phyloP scores from a whole-genome alignment of 1,140 invertebrate genomes.

The Leptopilina clavipes region DNA sequence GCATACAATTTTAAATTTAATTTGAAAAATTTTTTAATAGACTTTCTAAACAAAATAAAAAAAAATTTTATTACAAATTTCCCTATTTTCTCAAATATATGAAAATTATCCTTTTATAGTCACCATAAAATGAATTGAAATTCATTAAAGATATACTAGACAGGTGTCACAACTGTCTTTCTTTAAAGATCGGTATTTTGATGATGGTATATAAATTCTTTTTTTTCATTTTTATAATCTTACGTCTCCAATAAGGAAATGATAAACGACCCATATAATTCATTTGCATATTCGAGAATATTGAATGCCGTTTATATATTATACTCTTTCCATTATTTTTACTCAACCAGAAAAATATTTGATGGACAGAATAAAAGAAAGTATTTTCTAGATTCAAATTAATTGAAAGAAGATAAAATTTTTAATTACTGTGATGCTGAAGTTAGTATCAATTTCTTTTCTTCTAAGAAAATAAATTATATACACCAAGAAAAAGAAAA shows the following conservation, averaged over 20 bases:
- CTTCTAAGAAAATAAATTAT: neutral
- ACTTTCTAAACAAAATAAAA: neutral
- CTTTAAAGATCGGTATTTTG: neutral
- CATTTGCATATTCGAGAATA: slow-evolving; percentile 13
- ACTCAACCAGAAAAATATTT: neutral
- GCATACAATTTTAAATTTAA: too few species aligned
- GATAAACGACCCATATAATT: slow-evolving; percentile 27
- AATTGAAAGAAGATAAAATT: neutral
- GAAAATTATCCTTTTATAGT: neutral
- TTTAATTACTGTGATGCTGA: neutral
- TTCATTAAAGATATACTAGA: neutral
- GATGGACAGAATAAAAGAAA: neutral
- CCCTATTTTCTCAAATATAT: neutral
- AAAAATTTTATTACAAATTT: neutral
- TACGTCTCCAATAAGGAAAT: slow-evolving; percentile 3
- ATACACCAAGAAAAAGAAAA: too few species aligned
- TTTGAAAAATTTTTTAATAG: too few species aligned
- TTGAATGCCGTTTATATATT: neutral
- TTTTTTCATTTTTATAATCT: neutral
- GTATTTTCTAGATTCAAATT: neutral
- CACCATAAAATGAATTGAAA: neutral
- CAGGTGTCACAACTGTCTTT: neutral
- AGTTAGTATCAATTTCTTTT: neutral
- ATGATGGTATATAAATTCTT: neutral
- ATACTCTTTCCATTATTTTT: slow-evolving; percentile 2